Conservation (phyloP, 2,888 invertebrate species). For the Orthosia gracilis region DNA sequence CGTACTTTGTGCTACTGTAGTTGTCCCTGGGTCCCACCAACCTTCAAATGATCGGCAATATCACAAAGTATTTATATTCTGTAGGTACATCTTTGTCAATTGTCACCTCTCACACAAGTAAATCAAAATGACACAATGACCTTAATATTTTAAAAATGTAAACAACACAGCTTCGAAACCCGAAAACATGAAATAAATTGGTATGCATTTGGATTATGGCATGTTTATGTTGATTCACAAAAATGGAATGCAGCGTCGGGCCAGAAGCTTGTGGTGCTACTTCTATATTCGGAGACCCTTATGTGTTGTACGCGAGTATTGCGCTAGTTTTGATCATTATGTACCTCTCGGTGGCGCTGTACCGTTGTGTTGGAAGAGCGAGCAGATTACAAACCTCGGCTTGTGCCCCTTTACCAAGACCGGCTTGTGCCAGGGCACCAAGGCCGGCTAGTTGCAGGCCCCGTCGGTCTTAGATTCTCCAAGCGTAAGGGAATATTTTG, state of each 20-base stretch:
- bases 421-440: too few relatives aligned
- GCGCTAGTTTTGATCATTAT: constrained; percentile 72
- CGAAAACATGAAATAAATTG: constrained; percentile 15
- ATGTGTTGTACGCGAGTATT: constrained; percentile 67
- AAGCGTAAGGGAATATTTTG: constrained; percentile 9
- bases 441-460: too few relatives aligned
- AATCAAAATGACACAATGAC: constrained; percentile 6
- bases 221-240: constrained; percentile 18
- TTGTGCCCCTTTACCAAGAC: too few relatives aligned
- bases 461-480: too few relatives aligned
- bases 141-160: not conserved
- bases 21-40: too few relatives aligned
- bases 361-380: not conserved
- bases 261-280: constrained; percentile 52
- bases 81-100: not conserved
- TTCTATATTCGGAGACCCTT: constrained; percentile 67
- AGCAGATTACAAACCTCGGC: too few relatives aligned
- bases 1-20: too few relatives aligned
- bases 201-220: not conserved
- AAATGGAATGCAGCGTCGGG: constrained; percentile 63
- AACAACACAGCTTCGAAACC: constrained; percentile 1
- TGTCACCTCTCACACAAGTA: constrained; percentile 6
- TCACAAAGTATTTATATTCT: too few relatives aligned
- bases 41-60: too few relatives aligned
- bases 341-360: constrained; percentile 70